phyloP scores from a whole-genome alignment of 2,888 invertebrate species.

The Vannuccia rotundouncinata region DNA sequence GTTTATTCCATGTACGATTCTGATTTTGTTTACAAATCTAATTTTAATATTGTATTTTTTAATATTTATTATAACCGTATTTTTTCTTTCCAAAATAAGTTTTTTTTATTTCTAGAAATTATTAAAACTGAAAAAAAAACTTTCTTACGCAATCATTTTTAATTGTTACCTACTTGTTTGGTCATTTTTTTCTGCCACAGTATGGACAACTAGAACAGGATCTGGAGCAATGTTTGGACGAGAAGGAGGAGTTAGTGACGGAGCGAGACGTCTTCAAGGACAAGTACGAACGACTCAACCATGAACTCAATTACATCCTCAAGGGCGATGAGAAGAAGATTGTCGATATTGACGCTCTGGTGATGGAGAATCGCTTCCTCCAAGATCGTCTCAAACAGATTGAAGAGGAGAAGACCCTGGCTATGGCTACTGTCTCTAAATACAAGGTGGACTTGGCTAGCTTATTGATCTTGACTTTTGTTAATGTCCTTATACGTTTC shows the following conservation, averaged over 20 bases:
- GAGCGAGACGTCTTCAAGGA: constrained; percentile 75
- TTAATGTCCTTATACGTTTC: no score
- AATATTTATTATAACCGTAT: background rate
- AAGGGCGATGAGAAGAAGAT: constrained; percentile 60
- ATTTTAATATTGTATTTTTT: background rate
- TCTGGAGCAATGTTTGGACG: constrained; percentile 71
- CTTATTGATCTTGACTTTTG: no score
- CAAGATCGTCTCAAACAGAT: constrained; percentile 69
- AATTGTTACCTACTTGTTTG: background rate
- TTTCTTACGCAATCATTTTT: no score
- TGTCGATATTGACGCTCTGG: constrained; percentile 71
- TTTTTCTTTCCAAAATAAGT: background rate
- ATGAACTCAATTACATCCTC: constrained; percentile 69
- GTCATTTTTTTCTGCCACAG: constrained; percentile 54
- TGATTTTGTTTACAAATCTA: no score
- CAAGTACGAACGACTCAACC: constrained; percentile 73
- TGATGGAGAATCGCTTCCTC: constrained; percentile 66
- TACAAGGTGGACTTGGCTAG: no score
- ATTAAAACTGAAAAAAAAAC: no score
- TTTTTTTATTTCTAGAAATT: background rate
- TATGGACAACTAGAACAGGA: constrained; percentile 70
- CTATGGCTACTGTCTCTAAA: constrained; percentile 67
- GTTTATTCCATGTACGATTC: no score
- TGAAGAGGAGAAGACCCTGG: constrained; percentile 71
- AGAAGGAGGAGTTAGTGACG: constrained; percentile 73